Conservation (phyloP, 2,888 invertebrate species). For the Lithophane semibrunnea region DNA sequence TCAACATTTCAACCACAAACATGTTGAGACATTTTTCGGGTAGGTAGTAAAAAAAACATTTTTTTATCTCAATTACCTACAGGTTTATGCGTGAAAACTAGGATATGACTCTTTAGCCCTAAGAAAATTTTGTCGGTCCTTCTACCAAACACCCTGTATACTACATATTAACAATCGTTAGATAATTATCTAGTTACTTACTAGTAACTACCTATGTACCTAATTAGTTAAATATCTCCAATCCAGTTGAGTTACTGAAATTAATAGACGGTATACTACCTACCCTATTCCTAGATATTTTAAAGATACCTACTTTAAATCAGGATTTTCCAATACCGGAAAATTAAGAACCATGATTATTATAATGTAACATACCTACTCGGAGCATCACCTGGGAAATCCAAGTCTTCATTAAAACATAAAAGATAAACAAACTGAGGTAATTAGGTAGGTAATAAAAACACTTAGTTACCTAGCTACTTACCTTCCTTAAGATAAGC, state of each 20-base stretch:
- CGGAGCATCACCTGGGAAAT: conserved; percentile 19
- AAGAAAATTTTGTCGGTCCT: too few relatives aligned
- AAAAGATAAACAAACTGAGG: conserved; percentile 25
- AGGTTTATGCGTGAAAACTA: too few relatives aligned
- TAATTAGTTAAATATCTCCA: background rate
- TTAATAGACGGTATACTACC: background rate
- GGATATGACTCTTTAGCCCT: too few relatives aligned
- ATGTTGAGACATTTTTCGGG: too few relatives aligned
- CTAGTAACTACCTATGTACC: background rate
- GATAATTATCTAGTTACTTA: background rate
- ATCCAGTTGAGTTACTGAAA: background rate
- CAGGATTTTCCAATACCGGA: background rate
- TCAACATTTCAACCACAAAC: too few relatives aligned
- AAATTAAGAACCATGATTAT: conserved; percentile 1
- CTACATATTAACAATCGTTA: background rate
- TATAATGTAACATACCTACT: background rate
- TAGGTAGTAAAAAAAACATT: too few relatives aligned
- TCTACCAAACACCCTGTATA: too few relatives aligned
- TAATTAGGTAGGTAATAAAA: conserved; percentile 23
- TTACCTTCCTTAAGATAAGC: conserved; percentile 22
- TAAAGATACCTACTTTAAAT: background rate
- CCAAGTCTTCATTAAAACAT: conserved; percentile 14
- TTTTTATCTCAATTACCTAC: too few relatives aligned
- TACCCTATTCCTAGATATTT: background rate
- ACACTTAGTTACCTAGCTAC: background rate